Evolutionary conservation across 2,797 vertebrate genomes (phyloP), one percentile per base, ranked within the genome.

Genomic region (Lophius americanus): DNA sequence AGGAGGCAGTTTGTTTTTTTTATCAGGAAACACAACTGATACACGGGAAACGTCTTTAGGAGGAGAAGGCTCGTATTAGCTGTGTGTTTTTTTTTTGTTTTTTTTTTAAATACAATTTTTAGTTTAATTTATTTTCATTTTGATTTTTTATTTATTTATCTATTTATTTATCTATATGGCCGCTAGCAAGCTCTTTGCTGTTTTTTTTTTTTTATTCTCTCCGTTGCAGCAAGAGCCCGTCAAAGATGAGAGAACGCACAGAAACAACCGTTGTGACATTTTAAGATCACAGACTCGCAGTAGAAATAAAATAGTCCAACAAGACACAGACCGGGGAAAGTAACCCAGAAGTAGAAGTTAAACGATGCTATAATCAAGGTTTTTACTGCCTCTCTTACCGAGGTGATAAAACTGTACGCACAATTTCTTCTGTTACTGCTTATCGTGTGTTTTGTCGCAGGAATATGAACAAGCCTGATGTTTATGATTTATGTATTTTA

Each of bases 191-290:
- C 75, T 70, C 69, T 77, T 23, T 71, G 66, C 78, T 78, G 63
- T 83, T 87, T 86, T 85, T 82, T 79, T 83, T 87, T 86, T 85
- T 82, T 79, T 82, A 79, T 80, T 75, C 81, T 83, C 78, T 85
- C 78, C 84, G 83, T 75, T 74, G 74, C 84, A 73, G 78, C 76
- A 61, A 84, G 77, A 87, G 76, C 82, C 81, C 88, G n/a, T 89
- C 82, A 84, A 87, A 83, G 80, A 88, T 87, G 79, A 89, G 88
- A 87, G 86, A 84, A 86, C 87, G 85, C 73, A 72, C 67, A 75
- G 73, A 81, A 74, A 90, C 83, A 88, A 86, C 74, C 83, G 76
- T 80, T 85, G 79, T 86, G 75, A 79, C 86, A 89, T 81, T 85
- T 89, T 85, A 88, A 89, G 83, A 60, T 75, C 13, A 73, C 67